Evolutionary conservation across 2,888 invertebrate species (phyloP), one percentile per base, ranked within the genome.

Genomic region (Parnassius glacialis): DNA sequence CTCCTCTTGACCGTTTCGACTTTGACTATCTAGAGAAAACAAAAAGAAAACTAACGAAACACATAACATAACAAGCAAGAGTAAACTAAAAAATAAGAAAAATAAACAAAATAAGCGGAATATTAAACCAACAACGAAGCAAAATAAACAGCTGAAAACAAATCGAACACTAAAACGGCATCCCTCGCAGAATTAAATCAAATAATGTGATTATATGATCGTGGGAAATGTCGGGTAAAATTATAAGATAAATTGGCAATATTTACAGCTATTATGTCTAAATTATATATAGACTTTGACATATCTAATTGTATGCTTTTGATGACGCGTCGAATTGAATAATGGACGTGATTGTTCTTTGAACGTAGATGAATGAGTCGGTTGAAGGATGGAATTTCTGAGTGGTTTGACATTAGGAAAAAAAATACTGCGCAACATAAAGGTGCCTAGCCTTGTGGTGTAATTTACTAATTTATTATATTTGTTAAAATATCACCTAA

Each of bases 1-100:
- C 59, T 75, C 73, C 20, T 72, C 73, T 60, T 68, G 69, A 20
- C 82, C 81, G 61, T 74, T 83, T 16, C 83, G 81, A 52, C 72
- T 74, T 63, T 80, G 83, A 61, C 67, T 76, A 65, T 87, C 88
- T 88, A 78, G 11, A 16, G 9, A 2, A 25, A 25, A n/a, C 56
- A 52, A 73, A 45, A 44, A 59, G 61, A 43, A 52, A 57, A 52
- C 16, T 43, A 13, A n/a, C 54, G 42, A 53, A 64, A 16, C 57
- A 16, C 57, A 67, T 34, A 55, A 64, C 54, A 65, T 51, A 57
- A 20, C 50, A 45, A 25, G 9, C 57, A 12, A 52, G 20, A 25
- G 9, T 3, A 43, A 42, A 54, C n/a, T 10, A n/a, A 47, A 48
- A 53, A 57, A 53, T 20, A 41, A 2, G 20, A 20, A 20, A 51